A percentile compares a stretch with the other conserved stretches of the same genome.
phyloP scores from a whole-genome alignment of 2,797 vertebrate genomes.

The Pseudochaenichthys georgianus region DNA sequence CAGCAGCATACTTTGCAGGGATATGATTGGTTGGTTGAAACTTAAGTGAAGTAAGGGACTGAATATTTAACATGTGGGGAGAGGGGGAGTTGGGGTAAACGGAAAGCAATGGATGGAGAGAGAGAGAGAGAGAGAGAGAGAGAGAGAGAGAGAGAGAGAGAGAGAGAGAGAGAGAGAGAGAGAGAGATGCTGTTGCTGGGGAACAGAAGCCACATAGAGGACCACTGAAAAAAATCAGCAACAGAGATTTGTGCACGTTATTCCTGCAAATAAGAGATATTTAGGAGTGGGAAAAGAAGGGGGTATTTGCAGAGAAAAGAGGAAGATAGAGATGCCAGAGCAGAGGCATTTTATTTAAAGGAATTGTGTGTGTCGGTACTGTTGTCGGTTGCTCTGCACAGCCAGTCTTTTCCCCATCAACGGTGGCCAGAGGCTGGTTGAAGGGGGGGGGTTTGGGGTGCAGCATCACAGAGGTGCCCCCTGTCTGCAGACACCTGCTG shows the following conservation, averaged over 20 bases:
- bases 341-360: conserved; percentile 74
- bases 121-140: too few species aligned
- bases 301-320: conserved; percentile 28
- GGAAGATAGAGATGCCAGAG: conserved; percentile 49
- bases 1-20: conserved; percentile 20
- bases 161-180: background rate
- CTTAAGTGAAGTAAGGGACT: conserved; percentile 47
- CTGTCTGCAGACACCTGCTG: conserved; percentile 84
- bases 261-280: conserved; percentile 21
- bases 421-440: conserved; percentile 71
- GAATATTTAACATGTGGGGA: conserved; percentile 60
- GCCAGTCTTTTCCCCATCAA: conserved; percentile 69
- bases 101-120: too few species aligned
- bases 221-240: conserved; percentile 56
- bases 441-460: conserved; percentile 18
- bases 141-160: too few species aligned
- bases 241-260: conserved; percentile 33
- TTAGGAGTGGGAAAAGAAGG: conserved; percentile 25
- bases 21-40: conserved; percentile 58
- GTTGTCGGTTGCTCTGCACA: conserved; percentile 64
- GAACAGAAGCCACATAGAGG: conserved; percentile 73
- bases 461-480: conserved; percentile 76
- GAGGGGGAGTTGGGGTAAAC: conserved; percentile 34
- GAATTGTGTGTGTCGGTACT: conserved; percentile 66
- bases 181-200: conserved; percentile 82